phyloP scores from a whole-genome alignment of 2,888 invertebrate genomes.

The Tinea trinotella region DNA sequence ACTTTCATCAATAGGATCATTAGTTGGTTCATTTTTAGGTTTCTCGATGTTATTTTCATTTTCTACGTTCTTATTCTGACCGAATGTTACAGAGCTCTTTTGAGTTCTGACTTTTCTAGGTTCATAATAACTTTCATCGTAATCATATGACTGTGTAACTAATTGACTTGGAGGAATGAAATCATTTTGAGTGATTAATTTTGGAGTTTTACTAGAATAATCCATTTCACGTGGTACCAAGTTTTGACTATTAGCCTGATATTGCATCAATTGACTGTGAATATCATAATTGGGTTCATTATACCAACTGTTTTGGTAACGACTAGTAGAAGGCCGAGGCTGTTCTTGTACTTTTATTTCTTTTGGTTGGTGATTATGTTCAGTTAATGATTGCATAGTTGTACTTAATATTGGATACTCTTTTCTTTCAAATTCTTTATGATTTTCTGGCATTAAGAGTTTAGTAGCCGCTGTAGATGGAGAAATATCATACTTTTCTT shows the following conservation, averaged over 20 bases:
- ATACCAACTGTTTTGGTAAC: not conserved
- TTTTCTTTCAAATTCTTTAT: not conserved
- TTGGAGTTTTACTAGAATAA: slow-evolving; percentile 25
- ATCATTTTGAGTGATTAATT: slow-evolving; percentile 39
- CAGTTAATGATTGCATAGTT: slow-evolving; percentile 17
- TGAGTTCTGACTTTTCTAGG: slow-evolving; percentile 28
- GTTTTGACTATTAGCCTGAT: slow-evolving; percentile 6
- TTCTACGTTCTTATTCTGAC: not conserved
- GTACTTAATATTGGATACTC: not conserved
- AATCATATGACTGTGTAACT: slow-evolving; percentile 45
- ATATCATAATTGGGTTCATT: not conserved
- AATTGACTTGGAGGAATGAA: slow-evolving; percentile 41
- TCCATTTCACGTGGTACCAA: slow-evolving; percentile 6
- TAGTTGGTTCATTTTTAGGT: slow-evolving; percentile 2
- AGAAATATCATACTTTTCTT: not conserved
- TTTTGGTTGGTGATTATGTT: slow-evolving; percentile 16
- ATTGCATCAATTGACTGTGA: not conserved
- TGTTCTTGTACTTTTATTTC: slow-evolving; percentile 6
- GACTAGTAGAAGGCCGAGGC: not conserved
- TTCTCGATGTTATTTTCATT: slow-evolving; percentile 6
- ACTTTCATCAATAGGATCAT: not conserved
- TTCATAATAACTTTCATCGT: slow-evolving; percentile 39
- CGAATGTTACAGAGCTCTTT: not conserved
- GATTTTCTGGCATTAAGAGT: not conserved
- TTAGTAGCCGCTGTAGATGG: not conserved